Percentiles rank a stretch among this genome's conserved stretches.
These are phyloP conservation scores for Tetragnatha montana DNA, from an alignment of 2,888 invertebrate genomes.

Conservation along the genomic window DNA sequence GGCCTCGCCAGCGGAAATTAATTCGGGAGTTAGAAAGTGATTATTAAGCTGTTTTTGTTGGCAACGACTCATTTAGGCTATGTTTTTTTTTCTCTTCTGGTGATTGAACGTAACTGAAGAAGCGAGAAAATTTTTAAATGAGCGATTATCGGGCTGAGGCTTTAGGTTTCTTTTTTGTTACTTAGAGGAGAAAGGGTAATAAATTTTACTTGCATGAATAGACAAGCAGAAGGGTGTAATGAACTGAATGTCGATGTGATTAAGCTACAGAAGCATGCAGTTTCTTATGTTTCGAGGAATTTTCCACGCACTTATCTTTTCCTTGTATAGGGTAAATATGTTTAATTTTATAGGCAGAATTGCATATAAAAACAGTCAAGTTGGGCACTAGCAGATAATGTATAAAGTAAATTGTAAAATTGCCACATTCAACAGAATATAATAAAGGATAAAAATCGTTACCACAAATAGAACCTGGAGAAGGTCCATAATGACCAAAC, in stretches of 20 bases:
- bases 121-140: not conserved
- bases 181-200: not conserved
- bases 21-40: conserved; percentile 35
- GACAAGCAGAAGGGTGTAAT: not conserved
- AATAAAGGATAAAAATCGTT: no score
- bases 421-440: no score
- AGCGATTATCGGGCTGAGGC: not conserved
- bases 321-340: no score
- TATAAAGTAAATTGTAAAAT: no score
- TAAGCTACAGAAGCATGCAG: no score
- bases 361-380: no score
- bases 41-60: conserved; percentile 18
- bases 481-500: no score
- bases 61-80: not conserved
- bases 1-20: conserved; percentile 54
- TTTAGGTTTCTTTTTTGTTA: not conserved
- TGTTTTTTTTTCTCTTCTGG: not conserved
- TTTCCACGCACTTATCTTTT: no score
- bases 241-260: not conserved
- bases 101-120: not conserved
- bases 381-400: no score
- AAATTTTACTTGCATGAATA: not conserved
- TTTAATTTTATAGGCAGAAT: no score
- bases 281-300: no score
- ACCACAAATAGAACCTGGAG: no score